Evolutionary conservation across 2,888 invertebrate genomes (phyloP).

Genomic region (Melikaiella ostensackeni): DNA sequence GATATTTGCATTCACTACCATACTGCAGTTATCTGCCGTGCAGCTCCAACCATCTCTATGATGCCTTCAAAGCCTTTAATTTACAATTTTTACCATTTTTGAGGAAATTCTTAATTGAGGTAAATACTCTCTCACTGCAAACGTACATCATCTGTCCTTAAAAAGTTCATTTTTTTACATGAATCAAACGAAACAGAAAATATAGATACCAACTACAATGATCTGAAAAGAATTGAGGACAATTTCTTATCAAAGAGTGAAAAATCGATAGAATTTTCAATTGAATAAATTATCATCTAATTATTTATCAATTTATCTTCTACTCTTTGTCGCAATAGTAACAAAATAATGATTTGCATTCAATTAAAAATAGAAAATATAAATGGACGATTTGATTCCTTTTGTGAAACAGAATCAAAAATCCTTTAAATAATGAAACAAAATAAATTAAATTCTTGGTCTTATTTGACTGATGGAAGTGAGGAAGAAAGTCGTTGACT

Average conservation of each 20-base stretch:
- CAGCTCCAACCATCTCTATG: not conserved
- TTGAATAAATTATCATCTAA: slow-evolving; percentile 4
- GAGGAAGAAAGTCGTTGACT: slow-evolving; percentile 39
- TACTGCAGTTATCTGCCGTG: not conserved
- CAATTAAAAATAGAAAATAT: too few species aligned
- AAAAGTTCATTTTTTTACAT: not conserved
- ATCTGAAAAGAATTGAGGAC: not conserved
- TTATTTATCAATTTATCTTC: not conserved
- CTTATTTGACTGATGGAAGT: not conserved
- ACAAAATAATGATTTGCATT: not conserved
- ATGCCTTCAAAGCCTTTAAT: not conserved
- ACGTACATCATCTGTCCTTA: not conserved
- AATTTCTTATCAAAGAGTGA: not conserved
- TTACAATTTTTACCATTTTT: slow-evolving; percentile 13
- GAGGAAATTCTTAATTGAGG: slow-evolving; percentile 39
- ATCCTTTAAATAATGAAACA: not conserved
- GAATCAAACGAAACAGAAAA: not conserved
- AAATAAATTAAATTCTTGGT: not conserved
- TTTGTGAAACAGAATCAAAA: not conserved
- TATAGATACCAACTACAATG: too few species aligned
- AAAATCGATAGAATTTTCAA: not conserved
- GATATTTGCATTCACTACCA: too few species aligned
- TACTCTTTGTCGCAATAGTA: not conserved
- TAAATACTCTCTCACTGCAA: too few species aligned
- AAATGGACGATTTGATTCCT: not conserved